phyloP scores from a whole-genome alignment of 23 tunicate species.

The Trididemnum miniatum region DNA sequence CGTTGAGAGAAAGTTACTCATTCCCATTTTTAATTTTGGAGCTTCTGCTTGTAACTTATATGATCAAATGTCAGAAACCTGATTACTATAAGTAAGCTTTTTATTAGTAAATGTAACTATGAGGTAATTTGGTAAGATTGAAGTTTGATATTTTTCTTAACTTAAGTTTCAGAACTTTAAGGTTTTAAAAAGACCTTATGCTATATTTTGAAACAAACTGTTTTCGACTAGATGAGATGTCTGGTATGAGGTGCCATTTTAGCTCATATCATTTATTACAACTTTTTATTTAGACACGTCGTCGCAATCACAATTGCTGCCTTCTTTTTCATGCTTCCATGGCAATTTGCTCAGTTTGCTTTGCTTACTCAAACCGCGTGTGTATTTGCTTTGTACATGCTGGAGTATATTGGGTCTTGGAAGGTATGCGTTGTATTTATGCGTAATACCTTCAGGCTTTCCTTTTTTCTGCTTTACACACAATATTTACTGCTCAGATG shows the following conservation, averaged over 20 bases:
- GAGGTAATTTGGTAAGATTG: neutral
- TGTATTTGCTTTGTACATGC: conserved; percentile 88
- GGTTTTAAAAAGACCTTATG: too few species aligned
- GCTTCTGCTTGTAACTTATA: conserved; percentile 83
- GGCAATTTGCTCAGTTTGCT: conserved; percentile 99
- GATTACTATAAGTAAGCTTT: conserved; percentile 44
- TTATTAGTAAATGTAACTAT: neutral
- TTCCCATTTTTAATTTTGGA: conserved; percentile 96
- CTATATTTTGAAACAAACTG: neutral
- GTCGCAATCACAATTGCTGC: conserved; percentile 74
- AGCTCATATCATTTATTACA: too few species aligned
- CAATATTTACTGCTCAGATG: too few species aligned
- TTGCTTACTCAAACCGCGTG: conserved; percentile 97
- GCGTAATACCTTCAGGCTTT: too few species aligned
- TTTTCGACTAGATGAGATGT: too few species aligned
- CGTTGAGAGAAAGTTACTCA: conserved; percentile 94
- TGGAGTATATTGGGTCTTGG: conserved; percentile 90
- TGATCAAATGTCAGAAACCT: conserved; percentile 82
- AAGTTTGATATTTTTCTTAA: too few species aligned
- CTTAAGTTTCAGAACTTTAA: too few species aligned
- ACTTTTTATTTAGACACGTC: conserved; percentile 61
- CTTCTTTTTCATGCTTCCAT: conserved; percentile 96
- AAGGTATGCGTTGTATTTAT: conserved; percentile 56
- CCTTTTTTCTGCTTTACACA: too few species aligned
- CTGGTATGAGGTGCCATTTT: too few species aligned